Percentiles rank a stretch among this genome's conserved stretches.
phyloP scores from a whole-genome alignment of 2,113 vertebrate genomes.

The Thermophis baileyi region DNA sequence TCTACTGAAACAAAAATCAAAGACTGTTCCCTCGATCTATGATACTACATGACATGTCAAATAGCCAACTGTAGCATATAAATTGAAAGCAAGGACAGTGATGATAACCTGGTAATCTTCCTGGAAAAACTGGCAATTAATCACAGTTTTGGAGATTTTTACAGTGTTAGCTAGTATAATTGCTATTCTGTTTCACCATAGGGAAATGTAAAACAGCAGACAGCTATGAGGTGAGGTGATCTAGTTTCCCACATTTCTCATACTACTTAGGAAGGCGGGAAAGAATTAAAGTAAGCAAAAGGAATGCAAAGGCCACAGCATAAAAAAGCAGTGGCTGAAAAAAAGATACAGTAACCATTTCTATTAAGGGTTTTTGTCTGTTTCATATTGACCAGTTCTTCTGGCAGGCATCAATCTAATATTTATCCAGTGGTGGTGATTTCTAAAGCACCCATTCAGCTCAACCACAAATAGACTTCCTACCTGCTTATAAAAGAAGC shows the following conservation, averaged over 20 bases:
- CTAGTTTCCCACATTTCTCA: not conserved
- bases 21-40: not conserved
- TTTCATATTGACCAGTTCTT: not conserved
- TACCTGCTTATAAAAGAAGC: not conserved
- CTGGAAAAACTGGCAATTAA: constrained; percentile 49
- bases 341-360: not conserved
- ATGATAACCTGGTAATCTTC: constrained; percentile 32
- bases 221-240: constrained; percentile 11
- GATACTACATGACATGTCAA: constrained; percentile 13
- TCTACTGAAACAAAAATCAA: constrained; percentile 15
- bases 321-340: not conserved
- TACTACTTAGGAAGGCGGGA: not conserved
- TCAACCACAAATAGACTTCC: not conserved
- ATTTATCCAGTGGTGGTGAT: not conserved
- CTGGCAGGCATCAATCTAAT: not conserved
- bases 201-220: not conserved
- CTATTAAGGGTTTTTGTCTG: not conserved
- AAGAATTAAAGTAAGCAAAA: not conserved
- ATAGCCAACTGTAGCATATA: constrained; percentile 1
- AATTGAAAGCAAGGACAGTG: constrained; percentile 24
- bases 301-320: not conserved
- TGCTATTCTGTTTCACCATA: constrained; percentile 20
- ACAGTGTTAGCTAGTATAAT: constrained; percentile 13
- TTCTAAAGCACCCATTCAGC: not conserved
- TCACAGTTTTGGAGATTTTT: constrained; percentile 34